Base-by-base conservation (phyloP, 2,797 vertebrate genomes). In the Silurus lanzhouensis region DNA sequence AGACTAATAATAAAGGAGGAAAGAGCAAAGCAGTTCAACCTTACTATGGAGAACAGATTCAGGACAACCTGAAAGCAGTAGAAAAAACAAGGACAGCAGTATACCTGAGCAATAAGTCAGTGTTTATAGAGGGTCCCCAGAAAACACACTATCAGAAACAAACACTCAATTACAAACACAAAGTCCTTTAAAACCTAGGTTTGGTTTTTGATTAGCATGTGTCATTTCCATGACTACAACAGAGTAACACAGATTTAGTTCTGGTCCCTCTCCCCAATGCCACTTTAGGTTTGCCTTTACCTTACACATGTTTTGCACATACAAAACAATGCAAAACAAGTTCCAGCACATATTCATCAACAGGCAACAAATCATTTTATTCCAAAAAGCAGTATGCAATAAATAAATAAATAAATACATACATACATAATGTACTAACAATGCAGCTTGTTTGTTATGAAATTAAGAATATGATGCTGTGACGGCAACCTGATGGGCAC, bases 401-500 rank as follows among this genome's bases (percentile, higher is more conserved):
- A 31, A 31, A 31, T 31, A 31, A 31, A 31, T 38, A 38, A 38
- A 38, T 38, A 38, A 4, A 38, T 38, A 38, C 19, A 38, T 38
- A 38, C 19, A 2, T 78, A 22, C 76, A 5, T 31, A 14, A 1
- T 38, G 38, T 38, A 38, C 38, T n/a, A 74, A 74, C 22, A 15
- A 14, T 22, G 2, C 3, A 25, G 38, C 38, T 38, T 38, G 38
- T 38, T 38, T 38, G 38, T 38, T 38, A 38, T 38, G 38, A 38
- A 38, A 38, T 38, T 0, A 15, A 20, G 17, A 38, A 5, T 19
- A 48, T 17, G 44, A 52, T 48, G 83, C 55, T 68, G 83, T 82
- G 60, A 85, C 60, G 8, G 86, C 84, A 85, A 85, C 85, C 76
- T 67, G 8, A 46, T 44, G 31, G 58, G 2, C 22, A 79, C 63